Evolutionary conservation across 2,888 invertebrate species (phyloP).

Genomic region (Drosophila cognata): DNA sequence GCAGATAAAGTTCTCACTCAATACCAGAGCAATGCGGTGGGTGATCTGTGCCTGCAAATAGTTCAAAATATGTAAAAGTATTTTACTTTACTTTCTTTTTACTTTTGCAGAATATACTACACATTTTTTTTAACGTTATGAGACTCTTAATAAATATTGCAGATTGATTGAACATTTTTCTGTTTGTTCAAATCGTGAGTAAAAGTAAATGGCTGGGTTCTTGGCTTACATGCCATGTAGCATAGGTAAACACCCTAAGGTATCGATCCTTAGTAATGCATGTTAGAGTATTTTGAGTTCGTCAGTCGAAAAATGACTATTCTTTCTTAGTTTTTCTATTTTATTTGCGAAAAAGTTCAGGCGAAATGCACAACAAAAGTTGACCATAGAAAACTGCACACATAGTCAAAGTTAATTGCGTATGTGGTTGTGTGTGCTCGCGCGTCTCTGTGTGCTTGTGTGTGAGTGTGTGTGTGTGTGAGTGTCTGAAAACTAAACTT

Average conservation of each 20-base stretch:
- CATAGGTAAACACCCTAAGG: not conserved
- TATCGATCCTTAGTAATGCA: not conserved
- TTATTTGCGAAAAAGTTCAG: slow-evolving; percentile 75
- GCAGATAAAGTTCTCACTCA: slow-evolving; percentile 78
- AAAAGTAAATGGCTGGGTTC: not conserved
- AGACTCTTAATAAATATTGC: not conserved
- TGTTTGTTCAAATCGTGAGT: not conserved
- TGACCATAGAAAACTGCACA: slow-evolving; percentile 67
- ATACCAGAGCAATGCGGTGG: slow-evolving; percentile 33
- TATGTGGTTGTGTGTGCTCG: slow-evolving; percentile 44
- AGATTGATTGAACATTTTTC: not conserved
- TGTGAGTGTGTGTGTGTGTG: slow-evolving; percentile 27
- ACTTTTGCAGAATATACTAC: slow-evolving; percentile 9
- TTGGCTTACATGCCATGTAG: not conserved
- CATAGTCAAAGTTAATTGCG: slow-evolving; percentile 78
- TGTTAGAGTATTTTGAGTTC: slow-evolving; percentile 39
- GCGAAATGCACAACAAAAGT: slow-evolving; percentile 77
- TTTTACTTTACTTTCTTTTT: slow-evolving; percentile 50
- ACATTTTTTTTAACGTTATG: not conserved
- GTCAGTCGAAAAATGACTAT: slow-evolving; percentile 1
- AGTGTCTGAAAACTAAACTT: slow-evolving; percentile 66
- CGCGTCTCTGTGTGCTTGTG: slow-evolving; percentile 29
- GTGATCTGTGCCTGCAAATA: slow-evolving; percentile 45
- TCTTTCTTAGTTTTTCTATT: slow-evolving; percentile 39
- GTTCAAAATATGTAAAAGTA: slow-evolving; percentile 79